Conservation (phyloP, 2,888 invertebrate genomes). For the Machimus rusticus region DNA sequence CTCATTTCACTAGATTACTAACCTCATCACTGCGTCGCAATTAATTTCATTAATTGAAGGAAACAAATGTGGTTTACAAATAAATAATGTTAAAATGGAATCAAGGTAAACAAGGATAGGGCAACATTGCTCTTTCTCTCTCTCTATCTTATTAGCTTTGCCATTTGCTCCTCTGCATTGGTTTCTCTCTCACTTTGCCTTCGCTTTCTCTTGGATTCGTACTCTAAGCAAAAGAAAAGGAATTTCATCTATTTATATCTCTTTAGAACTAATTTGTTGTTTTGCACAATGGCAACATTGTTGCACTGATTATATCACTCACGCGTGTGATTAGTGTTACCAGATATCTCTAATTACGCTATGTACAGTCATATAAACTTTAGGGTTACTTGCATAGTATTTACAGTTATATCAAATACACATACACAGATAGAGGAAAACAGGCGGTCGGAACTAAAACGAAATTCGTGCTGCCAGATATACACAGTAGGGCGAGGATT, state of each 20-base stretch:
- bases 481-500: constrained; percentile 40
- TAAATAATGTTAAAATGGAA: constrained; percentile 22
- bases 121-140: neutral
- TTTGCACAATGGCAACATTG: constrained; percentile 44
- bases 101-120: neutral
- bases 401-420: constrained; percentile 38
- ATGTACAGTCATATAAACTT: constrained; percentile 30
- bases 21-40: constrained; percentile 14
- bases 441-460: constrained; percentile 9
- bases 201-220: neutral
- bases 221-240: constrained; percentile 21
- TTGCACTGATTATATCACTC: constrained; percentile 44
- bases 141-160: neutral
- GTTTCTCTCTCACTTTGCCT: neutral
- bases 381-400: constrained; percentile 5
- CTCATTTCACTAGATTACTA: constrained; percentile 22
- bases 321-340: constrained; percentile 34
- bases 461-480: constrained; percentile 32
- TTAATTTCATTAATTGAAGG: constrained; percentile 31
- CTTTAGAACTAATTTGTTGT: constrained; percentile 37
- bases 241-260: constrained; percentile 6
- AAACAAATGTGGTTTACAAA: constrained; percentile 8
- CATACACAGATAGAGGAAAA: constrained; percentile 32
- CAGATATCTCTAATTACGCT: constrained; percentile 18
- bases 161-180: neutral